A percentile compares a stretch with the other conserved stretches of the same genome.
Conservation (phyloP, 2,888 invertebrate genomes). For the Trimorus sp. region DNA sequence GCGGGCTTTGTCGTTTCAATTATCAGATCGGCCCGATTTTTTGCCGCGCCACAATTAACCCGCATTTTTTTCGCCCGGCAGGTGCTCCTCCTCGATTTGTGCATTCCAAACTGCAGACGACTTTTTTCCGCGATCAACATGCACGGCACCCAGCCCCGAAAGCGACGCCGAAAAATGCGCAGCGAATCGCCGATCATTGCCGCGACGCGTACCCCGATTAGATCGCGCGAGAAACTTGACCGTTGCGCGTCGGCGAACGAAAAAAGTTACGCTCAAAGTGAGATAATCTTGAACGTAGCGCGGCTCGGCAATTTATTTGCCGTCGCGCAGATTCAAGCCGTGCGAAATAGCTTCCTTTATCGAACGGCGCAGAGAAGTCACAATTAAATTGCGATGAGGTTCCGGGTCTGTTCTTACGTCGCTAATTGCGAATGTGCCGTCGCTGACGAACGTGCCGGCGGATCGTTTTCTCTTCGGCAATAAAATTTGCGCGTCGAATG, state of each 20-base stretch:
- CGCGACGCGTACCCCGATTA: no score
- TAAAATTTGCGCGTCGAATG: no score
- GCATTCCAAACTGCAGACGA: slow-evolving; percentile 27
- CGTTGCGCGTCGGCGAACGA: not conserved
- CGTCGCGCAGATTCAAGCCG: slow-evolving; percentile 3
- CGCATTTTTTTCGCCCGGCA: slow-evolving; percentile 11
- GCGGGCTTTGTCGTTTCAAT: slow-evolving; percentile 25
- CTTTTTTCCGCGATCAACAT: slow-evolving; percentile 39
- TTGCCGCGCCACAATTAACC: slow-evolving; percentile 14
- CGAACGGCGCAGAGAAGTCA: slow-evolving; percentile 12
- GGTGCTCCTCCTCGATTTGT: slow-evolving; percentile 29
- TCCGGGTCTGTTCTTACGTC: not conserved
- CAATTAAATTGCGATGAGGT: slow-evolving; percentile 17
- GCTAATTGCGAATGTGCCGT: not conserved
- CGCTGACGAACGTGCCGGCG: not conserved
- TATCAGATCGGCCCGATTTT: slow-evolving; percentile 2
- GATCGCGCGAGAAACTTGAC: not conserved
- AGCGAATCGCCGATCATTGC: no score
- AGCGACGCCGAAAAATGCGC: no score
- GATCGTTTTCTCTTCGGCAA: no score
- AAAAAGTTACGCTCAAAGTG: slow-evolving; percentile 3
- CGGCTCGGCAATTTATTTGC: slow-evolving; percentile 9
- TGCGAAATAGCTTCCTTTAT: slow-evolving; percentile 21
- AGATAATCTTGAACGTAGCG: slow-evolving; percentile 13
- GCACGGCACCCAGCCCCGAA: not conserved